A percentile compares a stretch with the other conserved stretches of the same genome.
phyloP scores from a whole-genome alignment of 2,888 invertebrate genomes.

The Trichacis sp. region DNA sequence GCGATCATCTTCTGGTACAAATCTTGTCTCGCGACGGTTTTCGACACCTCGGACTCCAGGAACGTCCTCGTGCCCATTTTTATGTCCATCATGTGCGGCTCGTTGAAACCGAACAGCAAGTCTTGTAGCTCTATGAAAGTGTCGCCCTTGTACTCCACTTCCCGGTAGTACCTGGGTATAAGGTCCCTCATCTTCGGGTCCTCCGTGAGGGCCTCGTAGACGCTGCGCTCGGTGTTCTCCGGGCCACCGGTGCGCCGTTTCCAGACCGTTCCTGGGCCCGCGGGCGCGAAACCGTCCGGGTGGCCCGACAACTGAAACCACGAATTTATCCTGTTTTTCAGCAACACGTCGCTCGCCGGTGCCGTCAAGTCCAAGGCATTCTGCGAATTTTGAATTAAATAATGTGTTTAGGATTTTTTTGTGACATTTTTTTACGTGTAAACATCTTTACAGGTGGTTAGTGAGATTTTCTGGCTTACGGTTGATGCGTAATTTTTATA shows the following conservation, averaged over 20 bases:
- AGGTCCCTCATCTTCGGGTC: slow-evolving; percentile 80
- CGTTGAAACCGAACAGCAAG: slow-evolving; percentile 87
- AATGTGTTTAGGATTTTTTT: too few relatives aligned
- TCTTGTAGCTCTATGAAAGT: slow-evolving; percentile 96
- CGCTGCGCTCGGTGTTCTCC: slow-evolving; percentile 80
- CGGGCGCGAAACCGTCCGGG: slow-evolving; percentile 91
- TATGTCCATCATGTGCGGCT: slow-evolving; percentile 96
- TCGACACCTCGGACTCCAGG: slow-evolving; percentile 93
- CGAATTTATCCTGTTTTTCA: slow-evolving; percentile 75
- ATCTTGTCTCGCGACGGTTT: slow-evolving; percentile 85
- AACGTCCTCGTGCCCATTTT: slow-evolving; percentile 98
- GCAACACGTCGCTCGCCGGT: slow-evolving; percentile 87
- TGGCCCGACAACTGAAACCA: slow-evolving; percentile 97
- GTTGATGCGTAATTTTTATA: too few relatives aligned
- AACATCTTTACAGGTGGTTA: too few relatives aligned
- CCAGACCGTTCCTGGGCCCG: slow-evolving; percentile 93
- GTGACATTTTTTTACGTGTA: too few relatives aligned
- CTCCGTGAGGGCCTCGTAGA: slow-evolving; percentile 83
- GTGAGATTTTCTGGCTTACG: too few relatives aligned
- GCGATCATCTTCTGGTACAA: slow-evolving; percentile 96
- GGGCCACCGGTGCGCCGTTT: slow-evolving; percentile 82
- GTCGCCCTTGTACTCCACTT: slow-evolving; percentile 83
- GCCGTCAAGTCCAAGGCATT: slow-evolving; percentile 92
- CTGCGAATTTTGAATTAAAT: slow-evolving; percentile 69
- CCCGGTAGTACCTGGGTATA: slow-evolving; percentile 87